phyloP scores from a whole-genome alignment of 2,113 vertebrate species.

The Ctenodactylus gundi region DNA sequence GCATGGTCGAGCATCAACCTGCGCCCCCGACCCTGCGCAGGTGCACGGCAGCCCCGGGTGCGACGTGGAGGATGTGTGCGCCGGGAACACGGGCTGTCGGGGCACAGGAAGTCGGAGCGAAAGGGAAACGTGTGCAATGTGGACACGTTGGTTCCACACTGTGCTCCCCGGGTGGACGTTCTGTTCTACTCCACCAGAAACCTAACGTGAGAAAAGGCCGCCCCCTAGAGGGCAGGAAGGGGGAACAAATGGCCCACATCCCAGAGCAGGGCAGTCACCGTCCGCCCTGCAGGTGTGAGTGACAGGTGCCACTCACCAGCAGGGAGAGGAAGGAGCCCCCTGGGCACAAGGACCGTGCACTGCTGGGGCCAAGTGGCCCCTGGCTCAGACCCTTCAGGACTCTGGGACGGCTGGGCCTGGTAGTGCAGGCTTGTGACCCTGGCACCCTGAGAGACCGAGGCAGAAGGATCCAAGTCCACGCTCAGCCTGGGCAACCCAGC shows the following conservation, averaged over 20 bases:
- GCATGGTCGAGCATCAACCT: background rate
- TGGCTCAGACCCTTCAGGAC: too few relatives aligned
- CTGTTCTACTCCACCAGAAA: background rate
- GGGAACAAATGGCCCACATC: background rate
- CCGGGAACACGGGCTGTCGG: background rate
- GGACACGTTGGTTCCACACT: background rate
- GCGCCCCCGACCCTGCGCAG: background rate
- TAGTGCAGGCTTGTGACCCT: too few relatives aligned
- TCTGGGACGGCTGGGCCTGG: too few relatives aligned
- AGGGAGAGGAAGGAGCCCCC: background rate
- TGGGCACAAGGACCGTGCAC: background rate
- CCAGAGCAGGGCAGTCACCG: background rate
- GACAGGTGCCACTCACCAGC: too few relatives aligned
- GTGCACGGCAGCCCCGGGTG: background rate
- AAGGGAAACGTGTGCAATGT: background rate
- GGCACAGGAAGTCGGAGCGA: background rate
- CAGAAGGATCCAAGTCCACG: too few relatives aligned
- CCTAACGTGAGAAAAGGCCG: background rate
- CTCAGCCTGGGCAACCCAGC: too few relatives aligned
- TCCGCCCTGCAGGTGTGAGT: too few relatives aligned
- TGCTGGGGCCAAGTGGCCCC: too few relatives aligned
- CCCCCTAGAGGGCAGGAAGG: background rate
- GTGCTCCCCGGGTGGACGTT: too few relatives aligned
- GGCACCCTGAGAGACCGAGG: too few relatives aligned
- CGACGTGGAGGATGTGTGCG: background rate